Base-by-base conservation (phyloP, 2,888 invertebrate genomes). In the Cephus runcator region DNA sequence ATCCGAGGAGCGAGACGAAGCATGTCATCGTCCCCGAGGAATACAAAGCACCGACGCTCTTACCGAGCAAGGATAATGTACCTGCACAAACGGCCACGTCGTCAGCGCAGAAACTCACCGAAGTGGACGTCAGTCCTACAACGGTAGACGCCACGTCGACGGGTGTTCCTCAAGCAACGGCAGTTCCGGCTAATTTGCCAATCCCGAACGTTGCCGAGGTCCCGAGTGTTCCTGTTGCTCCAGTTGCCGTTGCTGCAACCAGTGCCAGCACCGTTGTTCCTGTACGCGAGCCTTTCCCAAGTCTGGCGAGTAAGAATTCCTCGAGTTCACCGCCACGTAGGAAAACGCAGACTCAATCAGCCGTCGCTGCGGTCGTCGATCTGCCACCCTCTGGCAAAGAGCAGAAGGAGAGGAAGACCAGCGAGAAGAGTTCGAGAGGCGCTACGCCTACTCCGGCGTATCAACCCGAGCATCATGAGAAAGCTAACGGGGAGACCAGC, bases 41-140 rank as follows among this genome's bases (percentile, higher is more conserved):
- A 79, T 79, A 83, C 73, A 79, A 84, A 75, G 77, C 75, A 33
- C 69, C 79, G 73, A 75, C 82, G 36, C 75, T 83, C 56, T 80
- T 84, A 73, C 80, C 85, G 78, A 88, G 83, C 79, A 85, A 86
- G 83, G 83, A 87, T 83, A 84, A 85, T 82, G 82, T 84, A 83
- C 82, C 86, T 80, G 77, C 93, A 90, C 92, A 93, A 88, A 87
- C 91, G 34, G 34, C 79, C 40, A 79, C 83, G n/a, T 34, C 75
- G 68, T 34, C 79, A 23, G 31, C 12, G n/a, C 75, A 77, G 35
- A 73, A 81, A 73, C 79, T 80, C 75, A 69, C 78, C 30, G 82
- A 83, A 75, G 79, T 80, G 31, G 82, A 86, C 40, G 76, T 77
- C 71, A 84, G 76, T 78, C 36, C 75, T 73, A 9, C 6, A 6